phyloP scores from a whole-genome alignment of 2,888 invertebrate genomes.

The Metopia argyrocephala region DNA sequence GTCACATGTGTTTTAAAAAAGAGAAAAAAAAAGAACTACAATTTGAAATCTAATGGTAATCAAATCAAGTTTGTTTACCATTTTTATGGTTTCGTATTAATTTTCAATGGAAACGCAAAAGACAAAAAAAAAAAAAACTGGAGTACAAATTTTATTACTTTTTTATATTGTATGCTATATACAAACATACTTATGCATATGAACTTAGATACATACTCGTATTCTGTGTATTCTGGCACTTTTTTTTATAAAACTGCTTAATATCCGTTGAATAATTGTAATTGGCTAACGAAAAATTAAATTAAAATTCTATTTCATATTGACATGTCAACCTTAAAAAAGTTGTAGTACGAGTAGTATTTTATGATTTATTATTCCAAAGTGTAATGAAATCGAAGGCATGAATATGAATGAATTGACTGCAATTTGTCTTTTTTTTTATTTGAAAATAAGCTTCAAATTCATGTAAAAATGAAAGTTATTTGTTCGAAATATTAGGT shows the following conservation, averaged over 20 bases:
- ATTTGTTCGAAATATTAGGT: no score
- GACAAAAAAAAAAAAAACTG: not conserved
- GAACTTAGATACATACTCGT: not conserved
- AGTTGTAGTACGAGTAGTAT: no score
- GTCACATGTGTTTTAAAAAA: not conserved
- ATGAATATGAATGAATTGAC: no score
- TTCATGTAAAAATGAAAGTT: no score
- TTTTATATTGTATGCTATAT: no score
- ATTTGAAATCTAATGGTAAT: constrained; percentile 18
- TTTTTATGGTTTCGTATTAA: constrained; percentile 2
- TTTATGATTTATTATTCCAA: no score
- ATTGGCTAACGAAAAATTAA: no score
- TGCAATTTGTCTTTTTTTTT: no score
- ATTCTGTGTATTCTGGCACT: not conserved
- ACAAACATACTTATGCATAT: no score
- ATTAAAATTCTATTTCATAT: not conserved
- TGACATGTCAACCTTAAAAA: not conserved
- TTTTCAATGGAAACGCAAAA: not conserved
- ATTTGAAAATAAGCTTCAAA: no score
- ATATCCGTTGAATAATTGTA: constrained; percentile 61
- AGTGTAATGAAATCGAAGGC: no score
- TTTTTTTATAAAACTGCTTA: constrained; percentile 52
- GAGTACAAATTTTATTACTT: not conserved
- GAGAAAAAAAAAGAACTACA: not conserved
- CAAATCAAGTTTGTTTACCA: constrained; percentile 30